Conservation (phyloP, 2,113 vertebrate genomes). For the Megatriorchis doriae region DNA sequence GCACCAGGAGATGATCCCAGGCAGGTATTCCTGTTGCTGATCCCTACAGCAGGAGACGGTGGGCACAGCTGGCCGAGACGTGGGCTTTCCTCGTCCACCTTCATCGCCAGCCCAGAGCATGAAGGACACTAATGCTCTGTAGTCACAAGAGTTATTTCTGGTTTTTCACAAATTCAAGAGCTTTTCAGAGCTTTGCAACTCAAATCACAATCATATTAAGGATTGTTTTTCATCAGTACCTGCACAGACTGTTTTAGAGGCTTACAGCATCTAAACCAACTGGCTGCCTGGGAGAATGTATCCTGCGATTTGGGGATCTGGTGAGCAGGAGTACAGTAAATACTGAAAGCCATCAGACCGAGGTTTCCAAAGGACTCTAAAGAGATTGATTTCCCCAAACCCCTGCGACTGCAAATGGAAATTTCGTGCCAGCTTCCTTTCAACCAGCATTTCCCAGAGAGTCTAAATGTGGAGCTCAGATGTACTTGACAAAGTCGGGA, state of each 20-base stretch:
- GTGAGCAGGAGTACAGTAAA: background rate
- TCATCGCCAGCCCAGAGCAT: accelerated
- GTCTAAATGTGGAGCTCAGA: background rate
- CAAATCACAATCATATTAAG: background rate
- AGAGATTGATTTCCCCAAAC: background rate
- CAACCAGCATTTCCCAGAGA: background rate
- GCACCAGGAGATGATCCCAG: background rate
- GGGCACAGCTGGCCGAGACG: accelerated
- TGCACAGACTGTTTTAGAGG: background rate
- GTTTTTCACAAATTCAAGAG: background rate
- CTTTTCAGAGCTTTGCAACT: background rate
- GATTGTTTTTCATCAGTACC: background rate
- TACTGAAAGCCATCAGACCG: background rate
- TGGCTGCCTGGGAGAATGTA: background rate
- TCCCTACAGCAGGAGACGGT: accelerated
- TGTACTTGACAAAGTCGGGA: background rate
- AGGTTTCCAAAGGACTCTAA: conserved; percentile 3
- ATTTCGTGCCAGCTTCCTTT: background rate
- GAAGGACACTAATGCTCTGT: background rate
- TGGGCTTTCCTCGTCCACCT: accelerated
- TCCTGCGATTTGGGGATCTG: background rate
- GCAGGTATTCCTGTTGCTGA: accelerated
- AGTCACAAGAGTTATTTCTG: background rate
- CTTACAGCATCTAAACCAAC: background rate
- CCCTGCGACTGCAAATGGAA: background rate